phyloP scores from a whole-genome alignment of 2,113 vertebrate species.

The Etheostoma cragini region DNA sequence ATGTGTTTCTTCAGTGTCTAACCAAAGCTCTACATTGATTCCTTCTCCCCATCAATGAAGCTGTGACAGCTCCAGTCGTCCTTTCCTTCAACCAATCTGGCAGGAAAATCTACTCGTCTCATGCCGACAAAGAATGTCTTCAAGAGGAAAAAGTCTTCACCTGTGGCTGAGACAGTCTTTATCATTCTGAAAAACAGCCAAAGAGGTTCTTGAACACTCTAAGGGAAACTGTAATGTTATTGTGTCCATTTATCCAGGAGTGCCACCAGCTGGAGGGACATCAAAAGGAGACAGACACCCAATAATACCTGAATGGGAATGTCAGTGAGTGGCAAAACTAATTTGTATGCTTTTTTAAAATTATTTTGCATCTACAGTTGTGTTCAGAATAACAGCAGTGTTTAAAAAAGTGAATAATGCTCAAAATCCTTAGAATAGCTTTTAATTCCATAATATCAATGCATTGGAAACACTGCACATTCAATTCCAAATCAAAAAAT shows the following conservation, averaged over 20 bases:
- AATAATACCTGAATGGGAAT: no score
- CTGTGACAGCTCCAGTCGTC: conserved; percentile 62
- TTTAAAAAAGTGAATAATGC: no score
- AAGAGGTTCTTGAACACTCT: conserved; percentile 12
- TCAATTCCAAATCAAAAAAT: no score
- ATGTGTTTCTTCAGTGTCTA: conserved; percentile 70
- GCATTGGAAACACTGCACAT: no score
- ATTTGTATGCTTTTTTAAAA: background rate
- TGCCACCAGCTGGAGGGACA: background rate
- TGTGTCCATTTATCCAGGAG: background rate
- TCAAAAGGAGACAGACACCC: background rate
- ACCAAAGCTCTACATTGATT: conserved; percentile 70
- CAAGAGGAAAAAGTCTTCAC: conserved; percentile 31
- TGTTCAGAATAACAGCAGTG: no score
- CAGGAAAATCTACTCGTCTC: conserved; percentile 54
- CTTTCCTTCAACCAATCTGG: conserved; percentile 51
- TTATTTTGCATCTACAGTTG: no score
- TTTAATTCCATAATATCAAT: no score
- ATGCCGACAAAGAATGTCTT: conserved; percentile 51
- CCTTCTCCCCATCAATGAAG: conserved; percentile 56
- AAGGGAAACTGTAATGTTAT: background rate
- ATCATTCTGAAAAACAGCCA: conserved; percentile 7
- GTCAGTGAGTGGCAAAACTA: background rate
- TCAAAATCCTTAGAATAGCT: no score
- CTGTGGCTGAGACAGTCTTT: conserved; percentile 22